Evolutionary conservation across 2,888 invertebrate genomes (phyloP), one percentile per base, ranked within the genome.

Genomic region (Tipula vernalis): DNA sequence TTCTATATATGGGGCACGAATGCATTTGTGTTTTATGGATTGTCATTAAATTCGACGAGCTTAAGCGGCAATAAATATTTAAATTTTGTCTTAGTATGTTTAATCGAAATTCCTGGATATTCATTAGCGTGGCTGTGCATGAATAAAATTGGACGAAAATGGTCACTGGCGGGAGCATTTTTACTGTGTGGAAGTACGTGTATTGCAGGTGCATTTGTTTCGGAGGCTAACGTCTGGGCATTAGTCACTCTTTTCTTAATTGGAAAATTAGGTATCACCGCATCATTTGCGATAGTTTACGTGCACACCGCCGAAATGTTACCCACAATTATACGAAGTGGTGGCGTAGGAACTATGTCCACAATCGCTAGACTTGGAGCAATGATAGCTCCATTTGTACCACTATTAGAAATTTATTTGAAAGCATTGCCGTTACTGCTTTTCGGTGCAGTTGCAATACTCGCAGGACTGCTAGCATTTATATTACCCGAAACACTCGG

Each of bases 11-110:
- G 93, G 94, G 92, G 93, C 36, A 93, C 94, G 2, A 95, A 94
- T 89, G 94, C 94, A 0, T 94, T 95, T 87, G 94, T 95, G 3
- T 95, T 93, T 89, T 95, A 95, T 89, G 95, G 95, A 0, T 91
- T 95, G 41, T 94, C 95, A 0, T 90, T 95, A 36, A 95, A 94
- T 89, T 93, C 95, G 0, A 94, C 94, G 0, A 93, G 93, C 86
- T 92, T 95, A 87, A 93, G 94, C 87, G 95, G 95, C 12, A 93
- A 95, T 89, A 94, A 95, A 90, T 95, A 95, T 89, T 87, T 94
- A 1, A 95, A 95, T 90, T 95, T 95, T 89, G 92, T 94, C 10
- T 89, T 94, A 41, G 94, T 94, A 1, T 93, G 93, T 87, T 89
- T 94, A 13, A 91, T 94, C 6, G 94, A 94, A 90, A 94, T 94